Evolutionary conservation across 1,140 invertebrate genomes (phyloP), one percentile per base, ranked within the genome.

Genomic region (Meloidogyne floridensis): DNA sequence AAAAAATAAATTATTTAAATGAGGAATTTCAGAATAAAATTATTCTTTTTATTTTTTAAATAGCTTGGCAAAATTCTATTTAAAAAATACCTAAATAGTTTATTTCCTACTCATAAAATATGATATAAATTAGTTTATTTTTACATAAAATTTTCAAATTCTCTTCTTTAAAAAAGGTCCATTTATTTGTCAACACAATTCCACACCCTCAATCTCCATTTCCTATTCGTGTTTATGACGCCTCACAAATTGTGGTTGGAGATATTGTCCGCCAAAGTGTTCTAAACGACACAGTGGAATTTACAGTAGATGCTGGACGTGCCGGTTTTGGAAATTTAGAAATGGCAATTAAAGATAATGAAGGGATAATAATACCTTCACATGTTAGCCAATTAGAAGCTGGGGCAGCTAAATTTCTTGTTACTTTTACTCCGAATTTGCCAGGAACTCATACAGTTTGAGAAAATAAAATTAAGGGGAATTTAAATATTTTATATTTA

Each of bases 251-350:
- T 59, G 88, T 89, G 59, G 88, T 92, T 42, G 88, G 89, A 20
- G 90, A 90, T 72, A 90, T 91, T 80, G 84, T 84, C 18, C 20
- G 69, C 2, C 80, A 90, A 80, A 87, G 86, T 70, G 70, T 87
- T 56, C 73, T 89, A 80, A 90, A 90, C 77, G 88, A 89, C 69
- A 89, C 88, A 1, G 88, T 89, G 9, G 88, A 89, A 80, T 89
- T 89, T 80, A 89, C 88, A 18, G 91, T 92, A 43, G 91, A 92
- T 85, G 91, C 91, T 7, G 90, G 90, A 15, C 82, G 86, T 47
- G 91, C 92, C 75, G 92, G 92, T 2, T 91, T 91, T 77, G 92
- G 92, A 65, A 91, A 90, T 76, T 83, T 92, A 74, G 91, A 92
- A 84, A 91, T 92, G 74, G 87, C 90, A 5, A 91, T 92, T 51